A percentile compares a stretch with the other conserved stretches of the same genome.
phyloP scores from a whole-genome alignment of 2,797 vertebrate genomes.

The Pseudotriccus pelzelni region DNA sequence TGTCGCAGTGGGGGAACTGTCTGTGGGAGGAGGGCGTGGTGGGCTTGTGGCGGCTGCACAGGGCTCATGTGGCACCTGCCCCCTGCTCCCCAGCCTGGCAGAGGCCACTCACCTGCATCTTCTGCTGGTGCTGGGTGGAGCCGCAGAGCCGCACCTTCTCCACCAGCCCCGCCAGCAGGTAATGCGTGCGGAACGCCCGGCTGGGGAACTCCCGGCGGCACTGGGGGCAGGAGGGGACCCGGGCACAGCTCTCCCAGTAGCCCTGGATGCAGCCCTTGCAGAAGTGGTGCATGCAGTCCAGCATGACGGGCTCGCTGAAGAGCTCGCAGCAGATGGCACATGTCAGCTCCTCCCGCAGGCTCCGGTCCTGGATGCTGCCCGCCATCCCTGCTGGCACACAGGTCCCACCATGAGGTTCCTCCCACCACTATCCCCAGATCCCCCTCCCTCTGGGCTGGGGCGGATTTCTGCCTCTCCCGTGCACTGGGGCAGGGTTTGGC shows the following conservation, averaged over 20 bases:
- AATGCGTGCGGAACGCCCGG: constrained; percentile 82
- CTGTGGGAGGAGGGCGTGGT: not conserved
- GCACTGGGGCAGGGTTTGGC: accelerated
- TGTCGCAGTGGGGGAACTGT: accelerated
- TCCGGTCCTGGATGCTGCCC: constrained; percentile 33
- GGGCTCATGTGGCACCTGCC: not conserved
- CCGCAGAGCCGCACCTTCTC: constrained; percentile 82
- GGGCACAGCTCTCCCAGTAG: constrained; percentile 79
- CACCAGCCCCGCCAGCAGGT: constrained; percentile 85
- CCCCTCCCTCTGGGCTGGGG: accelerated
- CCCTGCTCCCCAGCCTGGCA: not conserved
- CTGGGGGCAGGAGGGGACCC: constrained; percentile 80
- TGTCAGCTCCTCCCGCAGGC: constrained; percentile 85
- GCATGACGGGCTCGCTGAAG: constrained; percentile 86
- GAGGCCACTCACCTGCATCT: constrained; percentile 74
- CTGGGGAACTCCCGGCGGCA: constrained; percentile 81
- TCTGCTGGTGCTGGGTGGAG: constrained; percentile 58
- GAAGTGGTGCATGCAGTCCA: constrained; percentile 91
- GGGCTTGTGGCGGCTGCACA: too few relatives aligned
- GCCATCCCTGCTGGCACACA: constrained; percentile 43
- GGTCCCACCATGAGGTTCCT: not conserved
- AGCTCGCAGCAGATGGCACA: constrained; percentile 89
- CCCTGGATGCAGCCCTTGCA: constrained; percentile 83
- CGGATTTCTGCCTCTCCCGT: accelerated
- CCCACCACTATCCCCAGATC: accelerated